Percentiles rank a stretch among this genome's conserved stretches.
phyloP scores from a whole-genome alignment of 2,888 invertebrate genomes.

The Chaetoderma sp. region DNA sequence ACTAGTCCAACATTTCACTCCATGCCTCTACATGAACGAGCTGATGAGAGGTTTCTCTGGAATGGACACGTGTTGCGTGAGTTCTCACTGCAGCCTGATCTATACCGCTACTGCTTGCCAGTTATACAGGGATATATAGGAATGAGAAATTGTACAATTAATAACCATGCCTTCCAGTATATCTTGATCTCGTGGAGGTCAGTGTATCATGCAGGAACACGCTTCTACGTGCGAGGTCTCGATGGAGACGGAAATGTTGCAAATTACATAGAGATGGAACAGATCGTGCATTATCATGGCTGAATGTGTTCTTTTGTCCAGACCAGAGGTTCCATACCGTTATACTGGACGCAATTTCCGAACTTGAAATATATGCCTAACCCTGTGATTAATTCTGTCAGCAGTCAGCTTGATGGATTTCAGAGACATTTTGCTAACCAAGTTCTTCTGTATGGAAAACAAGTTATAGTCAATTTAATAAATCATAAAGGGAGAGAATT shows the following conservation, averaged over 20 bases:
- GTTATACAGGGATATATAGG: constrained; percentile 85
- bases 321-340: constrained; percentile 94
- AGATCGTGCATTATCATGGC: constrained; percentile 72
- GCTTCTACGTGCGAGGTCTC: constrained; percentile 87
- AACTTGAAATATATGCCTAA: constrained; percentile 79
- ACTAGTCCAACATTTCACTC: constrained; percentile 86
- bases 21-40: constrained; percentile 71
- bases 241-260: constrained; percentile 91
- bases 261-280: constrained; percentile 99
- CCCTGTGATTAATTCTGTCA: constrained; percentile 65
- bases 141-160: constrained; percentile 77
- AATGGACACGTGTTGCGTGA: constrained; percentile 85
- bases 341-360: constrained; percentile 94
- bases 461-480: constrained; percentile 89
- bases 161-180: constrained; percentile 86
- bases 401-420: constrained; percentile 76
- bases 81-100: constrained; percentile 78
- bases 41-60: constrained; percentile 94
- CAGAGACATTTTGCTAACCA: constrained; percentile 83
- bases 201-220: constrained; percentile 88
- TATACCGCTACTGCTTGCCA: constrained; percentile 80
- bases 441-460: constrained; percentile 83
- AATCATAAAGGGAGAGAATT: constrained; percentile 66
- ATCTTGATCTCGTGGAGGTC: constrained; percentile 90
- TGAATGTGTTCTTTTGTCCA: constrained; percentile 90